phyloP scores from a whole-genome alignment of 2,888 invertebrate species.

The Microplitis deprimator region DNA sequence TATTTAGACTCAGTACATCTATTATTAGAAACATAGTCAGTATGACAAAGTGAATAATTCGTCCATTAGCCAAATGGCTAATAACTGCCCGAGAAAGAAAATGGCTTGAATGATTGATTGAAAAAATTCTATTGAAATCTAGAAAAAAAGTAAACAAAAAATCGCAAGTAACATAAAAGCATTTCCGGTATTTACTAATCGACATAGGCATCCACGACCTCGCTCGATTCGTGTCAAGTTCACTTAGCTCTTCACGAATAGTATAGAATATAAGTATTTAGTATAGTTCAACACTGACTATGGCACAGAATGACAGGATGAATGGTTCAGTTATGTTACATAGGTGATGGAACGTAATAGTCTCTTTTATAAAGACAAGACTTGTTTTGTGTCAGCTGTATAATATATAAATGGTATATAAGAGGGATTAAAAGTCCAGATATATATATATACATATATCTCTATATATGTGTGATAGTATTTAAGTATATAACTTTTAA shows the following conservation, averaged over 20 bases:
- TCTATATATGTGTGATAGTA: too few species aligned
- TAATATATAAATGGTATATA: not conserved
- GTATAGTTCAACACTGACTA: not conserved
- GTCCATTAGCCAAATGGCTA: too few species aligned
- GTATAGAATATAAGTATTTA: too few species aligned
- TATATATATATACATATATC: too few species aligned
- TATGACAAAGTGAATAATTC: too few species aligned
- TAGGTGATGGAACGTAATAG: not conserved
- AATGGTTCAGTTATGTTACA: not conserved
- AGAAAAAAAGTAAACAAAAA: not conserved
- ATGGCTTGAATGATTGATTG: not conserved
- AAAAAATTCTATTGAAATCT: not conserved
- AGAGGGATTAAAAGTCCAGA: too few species aligned
- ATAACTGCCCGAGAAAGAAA: too few species aligned
- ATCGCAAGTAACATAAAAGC: not conserved
- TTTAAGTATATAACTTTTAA: slow-evolving; percentile 47
- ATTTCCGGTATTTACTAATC: slow-evolving; percentile 1
- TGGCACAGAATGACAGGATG: not conserved
- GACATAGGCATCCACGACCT: not conserved
- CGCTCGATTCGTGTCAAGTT: not conserved
- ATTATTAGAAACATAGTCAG: too few species aligned
- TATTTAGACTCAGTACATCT: too few species aligned
- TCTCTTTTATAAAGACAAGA: not conserved
- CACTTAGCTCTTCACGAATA: not conserved
- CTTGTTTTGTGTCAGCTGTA: not conserved